Conservation (phyloP, 2,113 vertebrate species). For the Nibea albiflora region DNA sequence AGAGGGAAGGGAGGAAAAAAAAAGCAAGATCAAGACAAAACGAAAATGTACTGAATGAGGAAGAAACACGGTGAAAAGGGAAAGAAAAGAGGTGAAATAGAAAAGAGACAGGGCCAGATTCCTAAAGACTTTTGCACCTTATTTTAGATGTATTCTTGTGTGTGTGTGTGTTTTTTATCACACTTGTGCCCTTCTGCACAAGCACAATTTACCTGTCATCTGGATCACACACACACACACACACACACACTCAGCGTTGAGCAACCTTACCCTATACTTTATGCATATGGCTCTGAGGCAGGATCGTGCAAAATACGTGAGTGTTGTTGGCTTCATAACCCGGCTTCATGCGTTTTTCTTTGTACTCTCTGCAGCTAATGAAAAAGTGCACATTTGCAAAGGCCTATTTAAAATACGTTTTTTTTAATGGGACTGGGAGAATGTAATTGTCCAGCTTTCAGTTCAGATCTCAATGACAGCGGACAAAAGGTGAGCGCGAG, state of each 20-base stretch:
- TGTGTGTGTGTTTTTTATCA: conserved; percentile 66
- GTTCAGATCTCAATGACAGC: conserved; percentile 3
- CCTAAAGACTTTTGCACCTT: conserved; percentile 43
- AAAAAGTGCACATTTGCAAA: not conserved
- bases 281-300: conserved; percentile 22
- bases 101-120: conserved; percentile 41
- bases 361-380: not conserved
- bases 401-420: not conserved
- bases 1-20: conserved; percentile 5
- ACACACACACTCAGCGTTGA: not conserved
- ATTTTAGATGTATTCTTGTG: conserved; percentile 47
- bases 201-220: conserved; percentile 48
- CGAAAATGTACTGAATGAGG: conserved; percentile 32
- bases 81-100: conserved; percentile 26
- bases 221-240: conserved; percentile 10
- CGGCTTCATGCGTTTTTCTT: not conserved
- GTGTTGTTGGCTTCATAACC: conserved; percentile 9
- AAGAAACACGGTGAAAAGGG: conserved; percentile 16
- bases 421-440: too few species aligned
- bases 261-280: conserved; percentile 21
- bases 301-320: conserved; percentile 25
- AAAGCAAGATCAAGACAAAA: conserved; percentile 29
- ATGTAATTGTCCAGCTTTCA: not conserved
- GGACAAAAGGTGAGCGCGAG: conserved; percentile 5
- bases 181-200: conserved; percentile 29